Evolutionary conservation across 2,888 invertebrate genomes (phyloP).

Genomic region (Eupeodes luniger): DNA sequence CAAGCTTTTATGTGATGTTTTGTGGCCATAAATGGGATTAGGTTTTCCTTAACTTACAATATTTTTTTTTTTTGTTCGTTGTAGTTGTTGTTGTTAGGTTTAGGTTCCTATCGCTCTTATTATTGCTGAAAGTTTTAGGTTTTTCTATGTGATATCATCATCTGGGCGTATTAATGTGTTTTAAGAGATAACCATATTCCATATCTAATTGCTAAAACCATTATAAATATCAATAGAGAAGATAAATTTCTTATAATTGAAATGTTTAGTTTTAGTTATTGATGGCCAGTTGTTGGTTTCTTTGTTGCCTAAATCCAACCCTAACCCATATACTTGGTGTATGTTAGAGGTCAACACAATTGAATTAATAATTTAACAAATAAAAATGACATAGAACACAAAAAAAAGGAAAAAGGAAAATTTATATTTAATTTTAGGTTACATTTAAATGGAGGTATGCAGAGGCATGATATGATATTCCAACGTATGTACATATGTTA

Average conservation of each 20-base stretch:
- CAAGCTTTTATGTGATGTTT: conserved; percentile 55
- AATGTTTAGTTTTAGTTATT: conserved; percentile 15
- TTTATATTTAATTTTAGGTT: background rate
- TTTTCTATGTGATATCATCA: conserved; percentile 59
- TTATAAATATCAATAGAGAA: conserved; percentile 56
- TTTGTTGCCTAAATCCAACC: background rate
- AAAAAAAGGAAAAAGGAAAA: background rate
- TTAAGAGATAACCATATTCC: conserved; percentile 48
- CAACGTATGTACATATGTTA: background rate
- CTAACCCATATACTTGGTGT: background rate
- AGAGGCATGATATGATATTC: too few species aligned
- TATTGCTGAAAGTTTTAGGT: conserved; percentile 18
- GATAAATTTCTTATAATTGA: conserved; percentile 50
- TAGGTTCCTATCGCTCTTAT: too few species aligned
- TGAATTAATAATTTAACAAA: background rate
- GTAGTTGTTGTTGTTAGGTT: background rate
- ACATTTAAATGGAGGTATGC: background rate
- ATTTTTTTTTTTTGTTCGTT: background rate
- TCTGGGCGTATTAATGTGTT: conserved; percentile 41
- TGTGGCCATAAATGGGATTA: conserved; percentile 57
- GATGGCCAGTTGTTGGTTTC: background rate
- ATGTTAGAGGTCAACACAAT: background rate
- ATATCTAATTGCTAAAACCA: conserved; percentile 47
- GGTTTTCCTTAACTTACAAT: background rate
- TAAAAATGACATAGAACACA: background rate